Evolutionary conservation across 2,888 invertebrate species (phyloP), one percentile per base, ranked within the genome.

Genomic region (Caenorhabditis doughertyi): DNA sequence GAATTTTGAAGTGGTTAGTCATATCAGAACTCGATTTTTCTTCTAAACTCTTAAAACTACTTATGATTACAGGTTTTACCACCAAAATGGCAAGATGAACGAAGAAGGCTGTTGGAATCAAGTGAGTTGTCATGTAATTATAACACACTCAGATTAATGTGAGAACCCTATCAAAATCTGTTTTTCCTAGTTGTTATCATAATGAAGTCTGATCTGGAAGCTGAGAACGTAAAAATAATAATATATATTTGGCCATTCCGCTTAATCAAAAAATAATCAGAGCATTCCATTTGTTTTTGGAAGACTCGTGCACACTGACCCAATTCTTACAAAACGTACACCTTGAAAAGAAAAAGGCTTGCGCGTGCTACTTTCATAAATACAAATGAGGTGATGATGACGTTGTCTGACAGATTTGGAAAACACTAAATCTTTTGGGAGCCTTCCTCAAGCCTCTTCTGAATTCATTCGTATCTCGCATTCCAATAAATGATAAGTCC

Each of bases 331-430:
- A 62, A 42, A 47, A 18, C 27, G 32, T 64, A 73, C 58, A 72
- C 53, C 51, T 49, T 25, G 35, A 60, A 51, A 49, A 25, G 58
- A 70, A 44, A 32, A 32, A 25, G 11, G 58, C 32, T 47, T 4
- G 39, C 39, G 49, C 27, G 42, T 53, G 62, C 53, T 55, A 18
- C 18, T 39, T 56, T 62, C 74, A 74, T 74, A 65, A 74, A 65
- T 74, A 74, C 65, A 65, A 74, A 74, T 74, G 74, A 74, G 65
- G 47, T 9, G 25, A 23, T 65, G 74, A 58, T 65, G 74, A 67
- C 67, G 76, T n/a, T 56, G 67, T 39, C 39, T 16, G 35, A 27
- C 65, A 56, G 55, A 74, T 65, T 74, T 44, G 16, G 39, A 56
- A 65, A 74, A 32, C 42, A 47, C 44, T 27, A 73, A 73, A 74